phyloP scores from a whole-genome alignment of 2,888 invertebrate species.

The Alcis repandata region DNA sequence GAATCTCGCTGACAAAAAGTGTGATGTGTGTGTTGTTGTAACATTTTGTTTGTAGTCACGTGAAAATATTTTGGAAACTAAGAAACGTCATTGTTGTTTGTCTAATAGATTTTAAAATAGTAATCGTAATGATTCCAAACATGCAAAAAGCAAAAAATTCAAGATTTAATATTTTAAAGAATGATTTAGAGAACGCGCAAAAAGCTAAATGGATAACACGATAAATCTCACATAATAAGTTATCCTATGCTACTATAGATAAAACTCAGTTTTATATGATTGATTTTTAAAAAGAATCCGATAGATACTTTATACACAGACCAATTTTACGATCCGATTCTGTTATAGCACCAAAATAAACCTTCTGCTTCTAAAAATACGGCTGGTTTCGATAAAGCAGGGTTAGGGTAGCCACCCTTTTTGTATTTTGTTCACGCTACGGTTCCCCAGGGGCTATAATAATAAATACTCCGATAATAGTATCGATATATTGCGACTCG shows the following conservation, averaged over 20 bases:
- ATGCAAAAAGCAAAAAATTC: too few species aligned
- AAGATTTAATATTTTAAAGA: not conserved
- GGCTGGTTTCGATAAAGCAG: slow-evolving; percentile 30
- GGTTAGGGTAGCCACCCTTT: slow-evolving; percentile 37
- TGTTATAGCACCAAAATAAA: slow-evolving; percentile 14
- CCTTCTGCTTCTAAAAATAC: slow-evolving; percentile 24
- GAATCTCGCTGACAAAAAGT: too few species aligned
- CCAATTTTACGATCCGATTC: slow-evolving; percentile 17
- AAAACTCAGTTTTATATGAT: slow-evolving; percentile 29
- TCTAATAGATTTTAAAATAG: too few species aligned
- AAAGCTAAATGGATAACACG: not conserved
- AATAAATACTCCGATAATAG: slow-evolving; percentile 52
- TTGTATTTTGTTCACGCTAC: slow-evolving; percentile 47
- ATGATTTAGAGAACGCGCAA: not conserved
- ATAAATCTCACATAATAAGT: slow-evolving; percentile 28
- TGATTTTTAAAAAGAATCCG: slow-evolving; percentile 38
- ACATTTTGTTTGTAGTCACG: not conserved
- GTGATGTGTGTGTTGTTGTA: too few species aligned
- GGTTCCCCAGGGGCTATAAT: slow-evolving; percentile 45
- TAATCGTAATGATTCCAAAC: too few species aligned
- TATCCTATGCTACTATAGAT: slow-evolving; percentile 5
- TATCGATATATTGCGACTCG: slow-evolving; percentile 38
- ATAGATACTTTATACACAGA: slow-evolving; percentile 34
- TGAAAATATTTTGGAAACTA: not conserved
- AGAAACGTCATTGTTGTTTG: too few species aligned